Base-by-base conservation (phyloP, 1,140 invertebrate species). In the Metaphire vulgaris region DNA sequence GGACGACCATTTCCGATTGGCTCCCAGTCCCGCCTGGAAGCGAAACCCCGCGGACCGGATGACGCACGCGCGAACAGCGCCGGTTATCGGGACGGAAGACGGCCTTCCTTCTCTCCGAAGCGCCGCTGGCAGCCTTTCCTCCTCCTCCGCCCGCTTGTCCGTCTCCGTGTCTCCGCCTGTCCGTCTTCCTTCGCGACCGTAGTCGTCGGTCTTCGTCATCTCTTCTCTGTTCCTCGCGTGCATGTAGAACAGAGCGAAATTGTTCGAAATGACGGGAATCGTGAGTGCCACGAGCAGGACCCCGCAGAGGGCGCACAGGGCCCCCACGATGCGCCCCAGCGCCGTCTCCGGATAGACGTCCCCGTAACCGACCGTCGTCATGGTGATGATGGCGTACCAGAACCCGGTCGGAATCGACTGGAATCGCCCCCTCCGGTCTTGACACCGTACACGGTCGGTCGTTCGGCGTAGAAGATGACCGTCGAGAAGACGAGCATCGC, bases 401-500 rank as follows among this genome's bases (percentile, higher is more conserved):
- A 85, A 85, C 14, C 85, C 84, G n/a, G 83, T 81, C 56, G 83
- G 83, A 69, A 85, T 85, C 65, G 76, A 79, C 21, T 79, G 80
- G 67, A 85, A 85, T 12, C 15, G 30, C 28, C 33, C 29, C 73
- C 66, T 26, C 1, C 6, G 14, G n/a, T 56, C 6, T 56, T 56
- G 41, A 56, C 41, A 21, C 6, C 6, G 41, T 21, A 21, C 41
- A 21, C 2, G 70, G 68, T 41, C 30, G 33, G 33, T 33, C 75
- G 69, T 87, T 99, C 97, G 71, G 96, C 96, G 86, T 99, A 99
- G 86, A 98, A 99, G 74, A 98, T 95, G 80, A 98, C 89, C 83
- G 94, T 95, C 80, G 96, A 95, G 87, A 98, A 98, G 84, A 98
- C 96, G 76, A 98, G 94, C 87, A 98, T 97, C 83, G 95, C 95